These are phyloP conservation scores for Circaetus cinerascens DNA, from an alignment of 2,113 vertebrate species.

Conservation along the genomic window DNA sequence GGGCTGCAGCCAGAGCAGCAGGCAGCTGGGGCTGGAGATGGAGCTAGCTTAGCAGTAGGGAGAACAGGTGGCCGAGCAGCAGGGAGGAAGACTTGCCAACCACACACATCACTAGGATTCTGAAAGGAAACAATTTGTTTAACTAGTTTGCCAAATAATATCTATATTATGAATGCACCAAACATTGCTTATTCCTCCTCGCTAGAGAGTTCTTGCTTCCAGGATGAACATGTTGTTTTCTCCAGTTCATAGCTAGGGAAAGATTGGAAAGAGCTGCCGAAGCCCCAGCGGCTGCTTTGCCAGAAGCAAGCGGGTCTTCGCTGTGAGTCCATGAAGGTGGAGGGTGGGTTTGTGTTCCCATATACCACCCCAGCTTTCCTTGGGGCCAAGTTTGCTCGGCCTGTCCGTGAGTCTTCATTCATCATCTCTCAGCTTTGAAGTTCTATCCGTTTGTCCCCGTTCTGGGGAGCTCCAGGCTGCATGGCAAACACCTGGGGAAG, in stretches of 20 bases:
- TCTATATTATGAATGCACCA: conserved; percentile 46
- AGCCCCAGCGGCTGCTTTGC: background rate
- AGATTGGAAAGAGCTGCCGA: background rate
- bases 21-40: background rate
- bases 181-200: background rate
- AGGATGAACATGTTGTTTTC: background rate
- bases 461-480: background rate
- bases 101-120: background rate
- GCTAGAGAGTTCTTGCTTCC: background rate
- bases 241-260: background rate
- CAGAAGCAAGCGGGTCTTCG: background rate
- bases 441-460: background rate
- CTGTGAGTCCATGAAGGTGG: background rate
- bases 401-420: background rate
- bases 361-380: background rate
- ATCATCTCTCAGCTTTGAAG: background rate
- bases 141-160: conserved; percentile 59
- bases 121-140: conserved; percentile 53
- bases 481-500: background rate
- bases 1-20: background rate
- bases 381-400: background rate
- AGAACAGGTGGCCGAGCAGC: conserved; percentile 44
- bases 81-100: conserved; percentile 22
- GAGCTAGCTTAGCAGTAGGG: background rate
- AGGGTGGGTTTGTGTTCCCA: background rate